phyloP scores from a whole-genome alignment of 2,888 invertebrate genomes.

The Acrocyrtus sp. region DNA sequence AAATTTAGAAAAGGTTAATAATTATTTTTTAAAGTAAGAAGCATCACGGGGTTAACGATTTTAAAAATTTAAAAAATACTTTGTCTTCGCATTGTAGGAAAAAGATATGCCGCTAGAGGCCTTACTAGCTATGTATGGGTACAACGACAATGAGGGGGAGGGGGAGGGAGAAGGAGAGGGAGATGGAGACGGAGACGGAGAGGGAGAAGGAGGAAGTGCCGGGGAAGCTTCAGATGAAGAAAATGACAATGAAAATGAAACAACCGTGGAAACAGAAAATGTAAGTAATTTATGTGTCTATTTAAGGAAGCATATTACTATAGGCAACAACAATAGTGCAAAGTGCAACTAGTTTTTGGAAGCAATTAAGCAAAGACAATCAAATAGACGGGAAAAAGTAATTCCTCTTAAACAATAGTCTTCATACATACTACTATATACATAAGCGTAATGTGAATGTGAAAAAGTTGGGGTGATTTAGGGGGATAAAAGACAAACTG shows the following conservation, averaged over 20 bases:
- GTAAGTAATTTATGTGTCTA: no score
- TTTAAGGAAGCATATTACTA: no score
- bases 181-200: conserved; percentile 52
- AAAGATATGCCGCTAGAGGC: conserved; percentile 97
- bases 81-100: conserved; percentile 70
- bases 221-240: conserved; percentile 65
- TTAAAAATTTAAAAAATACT: neutral
- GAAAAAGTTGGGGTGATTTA: no score
- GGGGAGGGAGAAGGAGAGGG: conserved; percentile 63
- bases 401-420: no score
- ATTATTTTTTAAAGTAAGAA: conserved; percentile 20
- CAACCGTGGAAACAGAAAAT: conserved; percentile 17
- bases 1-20: conserved; percentile 79
- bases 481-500: no score
- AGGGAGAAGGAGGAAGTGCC: conserved; percentile 64
- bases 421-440: no score
- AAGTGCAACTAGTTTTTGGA: no score
- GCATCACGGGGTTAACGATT: neutral
- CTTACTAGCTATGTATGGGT: conserved; percentile 89
- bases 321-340: no score
- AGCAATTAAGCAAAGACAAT: no score
- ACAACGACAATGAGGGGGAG: conserved; percentile 67
- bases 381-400: no score
- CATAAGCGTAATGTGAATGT: no score
- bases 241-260: conserved; percentile 17